phyloP scores from a whole-genome alignment of 2,113 vertebrate genomes.

The Chrysemys picta region DNA sequence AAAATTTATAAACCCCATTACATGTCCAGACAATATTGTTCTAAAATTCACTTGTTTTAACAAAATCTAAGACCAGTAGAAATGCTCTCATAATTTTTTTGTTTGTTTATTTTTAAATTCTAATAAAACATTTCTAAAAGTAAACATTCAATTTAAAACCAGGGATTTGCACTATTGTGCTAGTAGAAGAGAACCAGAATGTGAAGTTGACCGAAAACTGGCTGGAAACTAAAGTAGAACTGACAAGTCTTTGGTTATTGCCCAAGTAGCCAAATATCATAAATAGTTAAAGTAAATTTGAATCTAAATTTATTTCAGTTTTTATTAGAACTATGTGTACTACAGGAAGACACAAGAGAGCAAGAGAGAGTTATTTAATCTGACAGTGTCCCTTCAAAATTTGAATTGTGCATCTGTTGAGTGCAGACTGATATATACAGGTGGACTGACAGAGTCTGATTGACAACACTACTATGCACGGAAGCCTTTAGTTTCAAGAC shows the following conservation, averaged over 20 bases:
- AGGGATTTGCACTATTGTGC: background rate
- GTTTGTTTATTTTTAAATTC: background rate
- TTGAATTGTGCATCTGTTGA: slow-evolving; percentile 11
- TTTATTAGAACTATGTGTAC: fast-evolving
- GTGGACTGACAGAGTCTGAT: background rate
- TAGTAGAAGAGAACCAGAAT: background rate
- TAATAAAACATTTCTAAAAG: background rate
- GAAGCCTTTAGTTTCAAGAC: slow-evolving; percentile 25
- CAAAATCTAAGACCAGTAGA: background rate
- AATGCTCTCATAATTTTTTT: background rate
- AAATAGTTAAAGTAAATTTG: background rate
- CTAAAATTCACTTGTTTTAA: background rate
- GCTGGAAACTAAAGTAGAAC: background rate
- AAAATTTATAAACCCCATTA: background rate
- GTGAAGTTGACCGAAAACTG: background rate
- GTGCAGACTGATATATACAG: background rate
- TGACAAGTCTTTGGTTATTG: background rate
- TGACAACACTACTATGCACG: background rate
- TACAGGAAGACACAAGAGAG: background rate
- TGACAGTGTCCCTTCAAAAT: background rate
- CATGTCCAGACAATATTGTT: background rate
- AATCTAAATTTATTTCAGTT: background rate
- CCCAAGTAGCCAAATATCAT: background rate
- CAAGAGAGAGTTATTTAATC: background rate
- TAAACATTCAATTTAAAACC: background rate